Base-by-base conservation (phyloP, 1,140 invertebrate genomes). In the Aphidius gifuensis region DNA sequence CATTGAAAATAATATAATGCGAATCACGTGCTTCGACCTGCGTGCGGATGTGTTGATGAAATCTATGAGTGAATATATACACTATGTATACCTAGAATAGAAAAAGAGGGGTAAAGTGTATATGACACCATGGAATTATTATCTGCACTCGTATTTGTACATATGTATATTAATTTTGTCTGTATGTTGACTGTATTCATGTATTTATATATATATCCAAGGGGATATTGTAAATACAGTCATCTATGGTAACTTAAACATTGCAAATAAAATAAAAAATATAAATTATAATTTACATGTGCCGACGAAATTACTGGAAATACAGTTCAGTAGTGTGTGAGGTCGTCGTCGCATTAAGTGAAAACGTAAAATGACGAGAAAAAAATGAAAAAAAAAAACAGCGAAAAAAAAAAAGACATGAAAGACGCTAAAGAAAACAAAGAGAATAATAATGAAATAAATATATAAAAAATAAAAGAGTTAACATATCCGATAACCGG, bases 21-120 rank as follows among this genome's bases (percentile, higher is more conserved):
- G 56, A 63, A 56, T 63, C 61, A 63, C 61, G 61, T 63, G 61
- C 61, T 55, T 39, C 45, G 61, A 57, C 61, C 54, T 62, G 61
- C 61, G 61, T 62, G 57, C 56, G 61, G 57, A 58, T 58, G 54
- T 63, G 54, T 63, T 63, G 61, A 63, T 63, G 61, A 53, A 58
- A 63, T 55, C 53, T 55, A 55, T 42, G 53, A 40, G 39, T n/a
- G 42, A 38, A 38, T 47, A 51, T 23, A 49, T 47, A 16, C 4
- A 11, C 40, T 47, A 51, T 23, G 44, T 47, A 16, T 42, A 11
- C 40, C 3, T 32, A 4, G 47, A 58, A 47, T 50, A 39, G 53
- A 55, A 38, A 55, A 43, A 55, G 53, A 55, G 11, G 42, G 40
- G 43, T 42, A 42, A 40, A 55, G 40, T 42, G 53, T 42, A 42